Base-by-base conservation (phyloP, 2,888 invertebrate species). In the Caradrina kadenii region DNA sequence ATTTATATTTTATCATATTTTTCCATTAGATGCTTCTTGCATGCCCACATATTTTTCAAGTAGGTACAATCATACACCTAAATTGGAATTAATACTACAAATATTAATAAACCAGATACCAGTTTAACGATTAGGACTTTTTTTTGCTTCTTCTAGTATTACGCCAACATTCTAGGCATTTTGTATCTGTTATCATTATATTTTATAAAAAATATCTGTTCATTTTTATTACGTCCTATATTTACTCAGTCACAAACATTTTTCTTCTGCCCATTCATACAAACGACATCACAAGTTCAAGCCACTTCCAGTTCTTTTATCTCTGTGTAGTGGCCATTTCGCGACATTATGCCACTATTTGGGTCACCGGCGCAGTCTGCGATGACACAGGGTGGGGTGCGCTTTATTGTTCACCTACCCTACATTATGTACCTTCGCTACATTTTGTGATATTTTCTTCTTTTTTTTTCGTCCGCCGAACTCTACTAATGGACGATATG, bases 351-450 rank as follows among this genome's bases (percentile, higher is more conserved):
- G 83, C 84, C 87, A 87, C 89, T 92, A 95, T 94, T 91, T 93
- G 87, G 94, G 94, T 94, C 94, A 95, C 90, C 91, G 89, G 93
- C 90, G 90, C 93, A 90, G 90, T 87, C 82, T 85, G 81, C 90
- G 91, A 91, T 91, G 92, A 88, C 86, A 91, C 87, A 86, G 88
- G 87, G 86, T 87, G 86, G 88, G 87, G 86, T 87, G 86, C 83
- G 86, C 88, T 88, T 91, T 90, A 92, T 92, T 91, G 91, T 93
- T 89, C 89, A 86, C 89, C 89, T 88, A 82, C 87, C 88, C 77
- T 77, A 77, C 81, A 65, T 78, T 81, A 80, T 74, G 79, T 78
- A 79, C 74, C 75, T 82, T 84, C 26, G 73, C 79, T 72, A 79
- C 69, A 71, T 81, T 83, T 78, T 76, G 74, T 73, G 67, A 77